These are phyloP conservation scores for Drosophila niveifrons DNA, from an alignment of 2,888 invertebrate genomes.

Conservation along the genomic window DNA sequence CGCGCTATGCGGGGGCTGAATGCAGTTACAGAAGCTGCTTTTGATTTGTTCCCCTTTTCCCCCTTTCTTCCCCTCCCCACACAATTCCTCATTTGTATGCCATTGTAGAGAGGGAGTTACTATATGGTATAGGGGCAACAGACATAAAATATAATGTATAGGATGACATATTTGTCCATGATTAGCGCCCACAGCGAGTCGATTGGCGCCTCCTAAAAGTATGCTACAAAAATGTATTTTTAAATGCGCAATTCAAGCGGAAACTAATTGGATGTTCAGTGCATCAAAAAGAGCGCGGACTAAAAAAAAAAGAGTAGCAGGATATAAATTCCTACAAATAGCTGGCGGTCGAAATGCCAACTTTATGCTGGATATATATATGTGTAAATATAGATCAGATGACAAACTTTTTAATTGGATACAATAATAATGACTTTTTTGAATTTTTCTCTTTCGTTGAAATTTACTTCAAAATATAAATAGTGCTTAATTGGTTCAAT, in stretches of 20 bases:
- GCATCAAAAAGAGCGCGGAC: background rate
- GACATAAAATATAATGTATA: background rate
- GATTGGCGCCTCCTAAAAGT: slow-evolving; percentile 13
- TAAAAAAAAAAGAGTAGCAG: background rate
- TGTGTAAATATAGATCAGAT: background rate
- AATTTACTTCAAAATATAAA: no score
- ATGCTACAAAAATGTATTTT: slow-evolving; percentile 24
- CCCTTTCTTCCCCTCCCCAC: background rate
- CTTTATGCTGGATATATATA: background rate
- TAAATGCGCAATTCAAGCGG: slow-evolving; percentile 19
- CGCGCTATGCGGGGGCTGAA: slow-evolving; percentile 6
- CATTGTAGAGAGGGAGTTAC: slow-evolving; percentile 19
- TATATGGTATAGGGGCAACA: background rate
- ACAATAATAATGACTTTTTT: no score
- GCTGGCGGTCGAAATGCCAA: background rate
- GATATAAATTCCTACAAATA: background rate
- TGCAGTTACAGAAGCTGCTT: slow-evolving; percentile 34
- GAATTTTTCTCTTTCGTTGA: no score
- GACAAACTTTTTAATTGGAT: background rate
- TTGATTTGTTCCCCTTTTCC: slow-evolving; percentile 18
- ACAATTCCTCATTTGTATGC: background rate
- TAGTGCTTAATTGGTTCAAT: no score
- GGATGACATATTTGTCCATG: slow-evolving; percentile 1
- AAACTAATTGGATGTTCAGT: slow-evolving; percentile 15
- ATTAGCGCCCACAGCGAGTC: slow-evolving; percentile 12